phyloP scores from a whole-genome alignment of 2,888 invertebrate genomes.

The Drosophila seclusa region DNA sequence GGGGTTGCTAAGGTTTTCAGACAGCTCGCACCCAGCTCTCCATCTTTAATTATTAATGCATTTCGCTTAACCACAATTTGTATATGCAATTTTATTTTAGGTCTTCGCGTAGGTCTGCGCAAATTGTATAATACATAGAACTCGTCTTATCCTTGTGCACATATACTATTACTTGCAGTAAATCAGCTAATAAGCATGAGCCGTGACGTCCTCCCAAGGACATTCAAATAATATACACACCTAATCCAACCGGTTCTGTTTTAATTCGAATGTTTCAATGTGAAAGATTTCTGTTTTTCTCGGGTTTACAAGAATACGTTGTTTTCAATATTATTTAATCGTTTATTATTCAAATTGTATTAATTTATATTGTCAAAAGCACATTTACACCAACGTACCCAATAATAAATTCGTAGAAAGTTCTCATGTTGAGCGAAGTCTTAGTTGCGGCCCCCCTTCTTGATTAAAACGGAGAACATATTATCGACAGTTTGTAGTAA shows the following conservation, averaged over 20 bases:
- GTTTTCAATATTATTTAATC: not conserved
- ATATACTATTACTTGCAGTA: constrained; percentile 31
- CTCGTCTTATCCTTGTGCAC: constrained; percentile 17
- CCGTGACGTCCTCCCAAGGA: constrained; percentile 4
- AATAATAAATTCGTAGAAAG: constrained; percentile 16
- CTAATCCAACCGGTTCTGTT: not conserved
- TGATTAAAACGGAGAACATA: constrained; percentile 1
- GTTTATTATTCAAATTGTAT: constrained; percentile 22
- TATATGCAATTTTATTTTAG: constrained; percentile 23
- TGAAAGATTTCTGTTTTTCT: constrained; percentile 6
- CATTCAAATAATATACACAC: not conserved
- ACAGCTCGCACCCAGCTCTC: not conserved
- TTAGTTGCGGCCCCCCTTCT: constrained; percentile 4
- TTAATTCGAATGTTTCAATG: not conserved
- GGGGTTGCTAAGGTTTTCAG: not conserved
- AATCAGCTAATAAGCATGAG: constrained; percentile 14
- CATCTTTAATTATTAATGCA: not conserved
- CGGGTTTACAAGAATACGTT: constrained; percentile 5
- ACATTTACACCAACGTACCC: constrained; percentile 10
- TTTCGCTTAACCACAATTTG: not conserved
- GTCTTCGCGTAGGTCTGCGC: constrained; percentile 15
- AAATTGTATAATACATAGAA: constrained; percentile 31
- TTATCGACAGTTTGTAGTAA: constrained; percentile 47
- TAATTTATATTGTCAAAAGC: constrained; percentile 24
- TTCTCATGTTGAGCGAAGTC: constrained; percentile 5